phyloP scores from a whole-genome alignment of 2,113 vertebrate genomes.

The Pachycephala philippinensis region DNA sequence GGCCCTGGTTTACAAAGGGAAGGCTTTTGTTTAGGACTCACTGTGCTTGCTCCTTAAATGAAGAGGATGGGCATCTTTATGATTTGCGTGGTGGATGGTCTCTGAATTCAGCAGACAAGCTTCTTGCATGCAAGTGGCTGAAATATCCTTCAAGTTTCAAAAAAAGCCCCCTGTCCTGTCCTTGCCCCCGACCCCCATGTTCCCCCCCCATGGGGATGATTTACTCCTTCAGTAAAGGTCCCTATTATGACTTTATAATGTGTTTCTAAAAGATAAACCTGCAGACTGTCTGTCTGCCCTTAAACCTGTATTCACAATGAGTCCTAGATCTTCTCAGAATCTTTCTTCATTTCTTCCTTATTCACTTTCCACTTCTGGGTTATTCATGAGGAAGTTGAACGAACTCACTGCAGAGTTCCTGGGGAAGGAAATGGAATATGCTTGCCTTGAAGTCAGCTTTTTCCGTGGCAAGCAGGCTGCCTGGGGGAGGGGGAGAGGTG shows the following conservation, averaged over 20 bases:
- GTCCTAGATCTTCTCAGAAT: neutral
- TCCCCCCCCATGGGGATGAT: neutral
- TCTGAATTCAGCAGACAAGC: neutral
- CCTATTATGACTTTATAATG: neutral
- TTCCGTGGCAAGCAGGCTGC: neutral
- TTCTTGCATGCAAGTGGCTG: neutral
- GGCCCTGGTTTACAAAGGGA: neutral
- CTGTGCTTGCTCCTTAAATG: neutral
- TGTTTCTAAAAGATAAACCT: neutral
- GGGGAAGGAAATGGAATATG: slow-evolving; percentile 31
- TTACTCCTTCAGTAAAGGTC: neutral
- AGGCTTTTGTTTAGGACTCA: neutral
- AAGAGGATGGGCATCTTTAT: neutral
- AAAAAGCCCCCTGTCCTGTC: neutral
- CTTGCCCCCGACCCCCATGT: rapidly evolving
- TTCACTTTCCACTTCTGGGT: neutral
- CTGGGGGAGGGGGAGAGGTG: neutral
- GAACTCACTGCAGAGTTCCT: neutral
- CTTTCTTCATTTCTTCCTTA: neutral
- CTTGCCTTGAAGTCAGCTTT: slow-evolving; percentile 29
- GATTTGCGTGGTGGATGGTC: neutral
- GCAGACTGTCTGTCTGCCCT: neutral
- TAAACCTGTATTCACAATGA: neutral
- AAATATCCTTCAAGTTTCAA: neutral
- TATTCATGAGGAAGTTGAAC: neutral